phyloP scores from a whole-genome alignment of 2,888 invertebrate species.

The Drosophila neonasuta region DNA sequence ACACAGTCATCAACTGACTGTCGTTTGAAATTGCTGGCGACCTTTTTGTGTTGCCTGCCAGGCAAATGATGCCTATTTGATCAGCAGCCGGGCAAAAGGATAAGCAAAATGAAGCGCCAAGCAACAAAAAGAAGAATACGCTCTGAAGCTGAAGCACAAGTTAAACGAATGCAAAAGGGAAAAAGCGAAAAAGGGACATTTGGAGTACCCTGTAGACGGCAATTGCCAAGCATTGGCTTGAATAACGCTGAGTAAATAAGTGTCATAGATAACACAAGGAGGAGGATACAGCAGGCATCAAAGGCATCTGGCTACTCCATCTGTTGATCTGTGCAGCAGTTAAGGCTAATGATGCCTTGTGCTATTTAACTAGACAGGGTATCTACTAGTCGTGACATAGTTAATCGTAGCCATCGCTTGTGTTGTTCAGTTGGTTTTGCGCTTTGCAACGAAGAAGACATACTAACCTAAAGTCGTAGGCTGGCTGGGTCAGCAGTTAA shows the following conservation, averaged over 20 bases:
- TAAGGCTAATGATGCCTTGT: neutral
- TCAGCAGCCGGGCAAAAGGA: constrained; percentile 72
- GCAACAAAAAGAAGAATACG: constrained; percentile 27
- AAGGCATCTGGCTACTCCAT: neutral
- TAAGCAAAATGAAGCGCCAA: constrained; percentile 65
- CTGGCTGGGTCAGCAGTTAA: constrained; percentile 74
- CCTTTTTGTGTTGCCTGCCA: constrained; percentile 69
- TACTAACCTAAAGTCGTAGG: constrained; percentile 75
- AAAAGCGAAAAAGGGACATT: constrained; percentile 31
- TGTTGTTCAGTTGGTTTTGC: constrained; percentile 10
- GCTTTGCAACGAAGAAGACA: constrained; percentile 46
- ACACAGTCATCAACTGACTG: constrained; percentile 76
- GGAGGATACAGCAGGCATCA: neutral
- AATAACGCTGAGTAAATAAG: neutral
- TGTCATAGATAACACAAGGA: neutral
- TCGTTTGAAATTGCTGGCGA: constrained; percentile 74
- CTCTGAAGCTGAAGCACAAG: constrained; percentile 22
- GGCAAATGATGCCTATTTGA: constrained; percentile 78
- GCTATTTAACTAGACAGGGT: constrained; percentile 13
- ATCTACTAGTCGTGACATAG: neutral
- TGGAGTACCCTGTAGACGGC: constrained; percentile 23
- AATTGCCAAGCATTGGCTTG: neutral
- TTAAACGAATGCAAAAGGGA: constrained; percentile 55
- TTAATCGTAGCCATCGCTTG: neutral
- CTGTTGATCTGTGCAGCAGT: neutral